Conservation (phyloP, 1,140 invertebrate species). For the Xylocopa sonorina region DNA sequence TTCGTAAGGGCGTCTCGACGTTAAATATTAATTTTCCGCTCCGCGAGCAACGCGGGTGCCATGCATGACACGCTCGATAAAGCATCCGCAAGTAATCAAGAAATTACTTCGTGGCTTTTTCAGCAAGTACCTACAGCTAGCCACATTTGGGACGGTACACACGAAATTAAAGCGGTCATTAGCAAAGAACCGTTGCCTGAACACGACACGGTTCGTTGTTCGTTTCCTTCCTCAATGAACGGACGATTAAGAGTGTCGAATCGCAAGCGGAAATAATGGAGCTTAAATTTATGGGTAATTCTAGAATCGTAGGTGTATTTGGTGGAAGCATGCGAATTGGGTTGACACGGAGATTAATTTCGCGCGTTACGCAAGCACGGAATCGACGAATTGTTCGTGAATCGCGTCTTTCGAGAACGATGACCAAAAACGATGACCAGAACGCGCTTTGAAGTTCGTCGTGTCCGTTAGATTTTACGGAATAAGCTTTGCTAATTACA, state of each 20-base stretch:
- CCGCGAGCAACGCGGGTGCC: constrained; percentile 47
- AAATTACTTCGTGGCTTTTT: constrained; percentile 46
- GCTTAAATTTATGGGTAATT: constrained; percentile 14
- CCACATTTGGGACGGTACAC: neutral
- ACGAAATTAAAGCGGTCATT: constrained; percentile 24
- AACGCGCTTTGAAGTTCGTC: neutral
- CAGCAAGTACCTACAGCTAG: neutral
- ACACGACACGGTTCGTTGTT: constrained; percentile 15
- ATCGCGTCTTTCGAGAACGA: neutral
- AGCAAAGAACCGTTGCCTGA: constrained; percentile 15
- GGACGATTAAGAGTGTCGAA: neutral
- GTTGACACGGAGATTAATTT: neutral
- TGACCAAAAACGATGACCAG: neutral
- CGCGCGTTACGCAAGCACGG: neutral
- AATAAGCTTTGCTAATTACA: neutral
- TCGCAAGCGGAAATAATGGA: neutral
- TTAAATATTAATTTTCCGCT: constrained; percentile 71
- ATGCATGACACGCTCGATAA: constrained; percentile 57
- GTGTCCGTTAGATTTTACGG: neutral
- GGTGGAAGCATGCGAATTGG: neutral
- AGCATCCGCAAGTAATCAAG: constrained; percentile 53
- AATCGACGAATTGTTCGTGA: neutral
- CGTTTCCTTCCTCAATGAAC: neutral
- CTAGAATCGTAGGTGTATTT: neutral
- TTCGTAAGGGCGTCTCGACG: constrained; percentile 25